phyloP scores from a whole-genome alignment of 2,113 vertebrate species.

The Phasianus colchicus region DNA sequence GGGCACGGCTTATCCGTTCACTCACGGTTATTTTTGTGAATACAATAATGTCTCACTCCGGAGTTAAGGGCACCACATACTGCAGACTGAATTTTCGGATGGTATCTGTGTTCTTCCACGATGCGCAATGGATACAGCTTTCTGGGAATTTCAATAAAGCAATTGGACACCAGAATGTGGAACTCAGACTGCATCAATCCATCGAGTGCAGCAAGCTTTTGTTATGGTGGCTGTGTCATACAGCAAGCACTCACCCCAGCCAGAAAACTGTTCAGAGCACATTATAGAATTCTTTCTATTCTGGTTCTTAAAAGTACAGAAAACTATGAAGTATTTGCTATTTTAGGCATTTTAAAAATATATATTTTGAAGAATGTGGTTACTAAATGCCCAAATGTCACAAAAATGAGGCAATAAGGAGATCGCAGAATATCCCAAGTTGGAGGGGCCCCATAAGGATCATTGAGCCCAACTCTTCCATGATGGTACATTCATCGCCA shows the following conservation, averaged over 20 bases:
- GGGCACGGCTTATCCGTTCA: not conserved
- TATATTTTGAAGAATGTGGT: not conserved
- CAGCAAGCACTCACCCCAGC: no score
- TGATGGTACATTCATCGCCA: not conserved
- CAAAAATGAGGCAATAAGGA: not conserved
- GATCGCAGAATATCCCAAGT: not conserved
- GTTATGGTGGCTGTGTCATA: rapidly evolving
- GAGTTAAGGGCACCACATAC: not conserved
- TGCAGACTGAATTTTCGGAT: rapidly evolving
- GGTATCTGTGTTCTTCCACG: rapidly evolving
- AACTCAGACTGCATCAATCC: not conserved
- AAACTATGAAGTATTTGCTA: rapidly evolving
- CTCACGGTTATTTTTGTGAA: not conserved
- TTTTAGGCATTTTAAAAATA: no score
- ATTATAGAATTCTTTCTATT: rapidly evolving
- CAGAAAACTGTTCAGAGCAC: rapidly evolving
- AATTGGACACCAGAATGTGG: not conserved
- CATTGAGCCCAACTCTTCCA: no score
- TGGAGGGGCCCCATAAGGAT: no score
- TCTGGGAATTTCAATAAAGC: not conserved
- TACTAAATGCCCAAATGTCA: not conserved
- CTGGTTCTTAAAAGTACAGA: not conserved
- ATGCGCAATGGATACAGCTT: rapidly evolving
- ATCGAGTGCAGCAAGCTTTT: not conserved
- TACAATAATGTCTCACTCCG: no score